Evolutionary conservation across 2,113 vertebrate genomes (phyloP), one percentile per base, ranked within the genome.

Genomic region (Thymallus thymallus): DNA sequence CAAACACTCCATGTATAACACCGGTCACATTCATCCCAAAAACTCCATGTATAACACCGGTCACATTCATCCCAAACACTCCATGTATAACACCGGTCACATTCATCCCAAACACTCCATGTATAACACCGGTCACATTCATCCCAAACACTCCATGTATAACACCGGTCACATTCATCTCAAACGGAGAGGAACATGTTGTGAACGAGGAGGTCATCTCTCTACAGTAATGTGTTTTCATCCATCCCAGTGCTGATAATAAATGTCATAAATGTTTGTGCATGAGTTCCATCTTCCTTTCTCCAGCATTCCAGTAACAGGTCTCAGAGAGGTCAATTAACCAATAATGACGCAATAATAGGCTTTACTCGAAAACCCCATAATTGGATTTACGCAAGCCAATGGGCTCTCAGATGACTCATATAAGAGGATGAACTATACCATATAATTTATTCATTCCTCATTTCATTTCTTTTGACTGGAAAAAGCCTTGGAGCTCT

Each of bases 311-410:
- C 90, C 90, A 90, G 89, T 91, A 92, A 92, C 92, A 88, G 89
- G 90, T 92, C 89, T 92, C 82, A 68, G 56, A 88, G 89, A 93
- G 90, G 92, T 92, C 90, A 92, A 90, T 92, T 90, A 91, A 87
- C 84, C 4, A 51, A 82, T 91, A 93, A 92, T 89, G 90, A 93
- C 70, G 81, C 84, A 86, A 88, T 92, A 93, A 93, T 92, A 88
- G 71, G 70, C 77, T 93, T 92, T 89, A 81, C 84, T 87, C 77
- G 80, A 75, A 87, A 51, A 51, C 5, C 35, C 81, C 78, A 74
- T 90, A 90, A 92, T 91, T 85, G 83, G 85, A 88, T 94, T 91
- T 82, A 24, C 73, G 81, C 80, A 81, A 85, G 85, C 89, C 89
- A 82, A 81, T 87, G 80, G 84, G 82, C 83, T 91, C 82, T 88